These are phyloP conservation scores for Sebastes cheni DNA, from an alignment of 2,797 vertebrate species.

Conservation along the genomic window DNA sequence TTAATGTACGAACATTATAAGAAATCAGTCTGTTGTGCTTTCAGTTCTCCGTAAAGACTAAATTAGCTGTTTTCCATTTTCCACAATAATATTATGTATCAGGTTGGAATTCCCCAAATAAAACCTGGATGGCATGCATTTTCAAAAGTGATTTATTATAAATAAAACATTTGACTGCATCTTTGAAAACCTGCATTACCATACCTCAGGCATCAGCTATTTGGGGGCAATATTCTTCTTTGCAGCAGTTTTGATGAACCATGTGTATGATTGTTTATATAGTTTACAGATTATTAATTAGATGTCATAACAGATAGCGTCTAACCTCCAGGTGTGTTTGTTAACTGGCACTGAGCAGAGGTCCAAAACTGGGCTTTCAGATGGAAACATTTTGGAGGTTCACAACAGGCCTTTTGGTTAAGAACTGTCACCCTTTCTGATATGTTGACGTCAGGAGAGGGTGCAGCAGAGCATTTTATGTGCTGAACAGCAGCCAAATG, in stretches of 20 bases:
- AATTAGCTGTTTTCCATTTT: slow-evolving; percentile 12
- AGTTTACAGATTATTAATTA: neutral
- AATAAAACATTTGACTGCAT: slow-evolving; percentile 39
- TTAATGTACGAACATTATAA: neutral
- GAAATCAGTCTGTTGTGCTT: neutral
- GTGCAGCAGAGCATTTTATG: neutral
- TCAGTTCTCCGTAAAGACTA: neutral
- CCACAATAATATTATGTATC: slow-evolving; percentile 13
- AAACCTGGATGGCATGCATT: slow-evolving; percentile 1
- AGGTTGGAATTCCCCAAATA: slow-evolving; percentile 15
- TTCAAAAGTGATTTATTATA: slow-evolving; percentile 29
- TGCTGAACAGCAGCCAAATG: neutral
- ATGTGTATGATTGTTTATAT: slow-evolving; percentile 21
- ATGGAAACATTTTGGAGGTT: neutral
- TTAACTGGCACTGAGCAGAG: neutral
- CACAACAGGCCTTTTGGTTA: neutral
- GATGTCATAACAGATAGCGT: neutral
- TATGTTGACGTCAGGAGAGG: neutral
- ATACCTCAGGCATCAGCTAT: slow-evolving; percentile 22
- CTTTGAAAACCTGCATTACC: slow-evolving; percentile 16
- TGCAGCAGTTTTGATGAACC: slow-evolving; percentile 1
- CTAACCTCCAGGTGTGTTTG: neutral
- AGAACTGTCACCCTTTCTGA: neutral
- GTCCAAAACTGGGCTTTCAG: neutral
- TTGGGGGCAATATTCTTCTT: slow-evolving; percentile 6